Percentiles rank a stretch among this genome's conserved stretches.
Evolutionary conservation across 2,797 vertebrate genomes (phyloP).

Genomic region (Lacerta agilis): DNA sequence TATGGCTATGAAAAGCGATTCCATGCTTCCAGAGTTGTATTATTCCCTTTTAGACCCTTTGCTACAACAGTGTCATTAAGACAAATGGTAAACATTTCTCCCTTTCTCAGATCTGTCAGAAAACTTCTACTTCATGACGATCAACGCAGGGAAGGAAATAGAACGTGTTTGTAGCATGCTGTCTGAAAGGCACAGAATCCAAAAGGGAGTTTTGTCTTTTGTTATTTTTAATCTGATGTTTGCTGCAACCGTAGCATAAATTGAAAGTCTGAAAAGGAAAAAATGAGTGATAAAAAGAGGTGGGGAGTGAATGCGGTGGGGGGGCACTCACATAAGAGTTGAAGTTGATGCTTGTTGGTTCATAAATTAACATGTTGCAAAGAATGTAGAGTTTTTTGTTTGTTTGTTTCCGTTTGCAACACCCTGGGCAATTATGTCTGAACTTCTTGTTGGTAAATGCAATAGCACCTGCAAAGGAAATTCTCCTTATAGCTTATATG

Average conservation of each 20-base stretch:
- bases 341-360: slow-evolving; percentile 18
- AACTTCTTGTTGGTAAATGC: slow-evolving; percentile 36
- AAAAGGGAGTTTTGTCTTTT: slow-evolving; percentile 48
- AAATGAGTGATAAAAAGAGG: slow-evolving; percentile 23
- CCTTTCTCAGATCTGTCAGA: slow-evolving; percentile 62
- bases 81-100: slow-evolving; percentile 66
- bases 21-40: not conserved
- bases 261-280: slow-evolving; percentile 22
- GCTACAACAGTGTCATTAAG: slow-evolving; percentile 63
- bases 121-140: slow-evolving; percentile 65
- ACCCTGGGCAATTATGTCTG: not conserved
- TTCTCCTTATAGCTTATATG: not conserved
- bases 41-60: slow-evolving; percentile 9
- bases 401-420: slow-evolving; percentile 4
- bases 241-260: slow-evolving; percentile 43
- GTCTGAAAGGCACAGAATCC: slow-evolving; percentile 56
- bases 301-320: slow-evolving; percentile 22
- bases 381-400: not conserved
- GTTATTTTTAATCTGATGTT: slow-evolving; percentile 39
- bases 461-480: slow-evolving; percentile 41
- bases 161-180: slow-evolving; percentile 31
- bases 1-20: slow-evolving; percentile 40
- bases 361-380: slow-evolving; percentile 7
- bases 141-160: slow-evolving; percentile 57
- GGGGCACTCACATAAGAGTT: not conserved